phyloP scores from a whole-genome alignment of 2,113 vertebrate genomes.

The Illadopsis cleaveri region DNA sequence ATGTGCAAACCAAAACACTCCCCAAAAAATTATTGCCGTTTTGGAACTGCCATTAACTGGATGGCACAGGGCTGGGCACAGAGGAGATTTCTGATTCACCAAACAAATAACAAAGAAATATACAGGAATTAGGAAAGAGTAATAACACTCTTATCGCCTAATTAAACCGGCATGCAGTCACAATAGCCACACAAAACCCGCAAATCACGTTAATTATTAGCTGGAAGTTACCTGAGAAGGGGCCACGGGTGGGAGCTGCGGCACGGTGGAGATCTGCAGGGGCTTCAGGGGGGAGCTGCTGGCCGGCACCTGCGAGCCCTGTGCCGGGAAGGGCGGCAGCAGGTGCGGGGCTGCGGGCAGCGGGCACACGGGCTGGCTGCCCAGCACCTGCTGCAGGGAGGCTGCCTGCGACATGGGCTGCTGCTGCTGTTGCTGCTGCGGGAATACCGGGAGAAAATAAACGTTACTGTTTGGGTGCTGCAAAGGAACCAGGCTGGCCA shows the following conservation, averaged over 20 bases:
- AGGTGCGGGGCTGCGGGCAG: constrained; percentile 68
- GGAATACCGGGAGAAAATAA: background rate
- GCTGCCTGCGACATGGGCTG: constrained; percentile 67
- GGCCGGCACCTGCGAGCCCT: constrained; percentile 69
- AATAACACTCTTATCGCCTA: background rate
- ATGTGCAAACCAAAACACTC: background rate
- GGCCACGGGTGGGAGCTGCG: constrained; percentile 66
- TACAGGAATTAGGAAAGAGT: background rate
- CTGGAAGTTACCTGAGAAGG: constrained; percentile 78
- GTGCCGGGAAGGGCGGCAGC: constrained; percentile 69
- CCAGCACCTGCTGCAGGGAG: constrained; percentile 75
- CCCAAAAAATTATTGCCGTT: background rate
- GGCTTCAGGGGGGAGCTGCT: constrained; percentile 73
- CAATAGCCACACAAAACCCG: background rate
- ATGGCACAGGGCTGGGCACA: background rate
- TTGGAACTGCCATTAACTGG: background rate
- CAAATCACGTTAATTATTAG: background rate
- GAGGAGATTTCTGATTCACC: background rate
- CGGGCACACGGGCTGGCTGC: constrained; percentile 70
- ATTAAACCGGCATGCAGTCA: background rate
- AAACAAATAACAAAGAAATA: background rate
- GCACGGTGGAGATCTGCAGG: constrained; percentile 81
- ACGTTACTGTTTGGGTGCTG: accelerated
- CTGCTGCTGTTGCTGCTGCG: constrained; percentile 30
- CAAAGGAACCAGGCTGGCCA: accelerated